These are phyloP conservation scores for Lycia hirtaria DNA, from an alignment of 2,888 invertebrate species.

Conservation along the genomic window DNA sequence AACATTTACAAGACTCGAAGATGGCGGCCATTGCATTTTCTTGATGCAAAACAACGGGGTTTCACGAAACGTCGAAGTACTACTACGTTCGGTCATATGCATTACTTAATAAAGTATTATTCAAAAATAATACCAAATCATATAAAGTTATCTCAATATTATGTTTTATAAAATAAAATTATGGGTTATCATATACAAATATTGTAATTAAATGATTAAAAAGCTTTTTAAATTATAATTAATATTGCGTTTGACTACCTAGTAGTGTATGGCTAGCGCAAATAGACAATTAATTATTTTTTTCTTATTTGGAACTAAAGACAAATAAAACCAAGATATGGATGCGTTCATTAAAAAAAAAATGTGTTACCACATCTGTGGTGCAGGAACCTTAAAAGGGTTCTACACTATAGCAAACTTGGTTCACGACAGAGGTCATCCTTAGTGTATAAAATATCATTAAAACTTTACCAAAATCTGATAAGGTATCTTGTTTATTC, in stretches of 20 bases:
- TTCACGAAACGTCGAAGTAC: constrained; percentile 76
- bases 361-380: not conserved
- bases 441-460: no score
- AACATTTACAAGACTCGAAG: constrained; percentile 93
- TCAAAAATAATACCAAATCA: no score
- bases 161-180: not conserved
- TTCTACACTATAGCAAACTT: no score
- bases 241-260: not conserved
- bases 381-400: no score
- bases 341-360: constrained; percentile 38
- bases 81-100: constrained; percentile 69
- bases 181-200: not conserved
- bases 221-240: not conserved
- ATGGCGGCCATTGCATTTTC: constrained; percentile 94
- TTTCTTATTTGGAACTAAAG: constrained; percentile 26
- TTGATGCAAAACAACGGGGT: constrained; percentile 90
- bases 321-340: constrained; percentile 19
- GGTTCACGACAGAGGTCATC: no score
- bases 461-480: no score
- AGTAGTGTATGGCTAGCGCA: constrained; percentile 43
- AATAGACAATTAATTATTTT: constrained; percentile 40
- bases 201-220: no score
- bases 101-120: not conserved
- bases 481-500: no score
- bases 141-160: no score